Evolutionary conservation across 2,797 vertebrate species (phyloP).

Genomic region (Gadopsis marmoratus): DNA sequence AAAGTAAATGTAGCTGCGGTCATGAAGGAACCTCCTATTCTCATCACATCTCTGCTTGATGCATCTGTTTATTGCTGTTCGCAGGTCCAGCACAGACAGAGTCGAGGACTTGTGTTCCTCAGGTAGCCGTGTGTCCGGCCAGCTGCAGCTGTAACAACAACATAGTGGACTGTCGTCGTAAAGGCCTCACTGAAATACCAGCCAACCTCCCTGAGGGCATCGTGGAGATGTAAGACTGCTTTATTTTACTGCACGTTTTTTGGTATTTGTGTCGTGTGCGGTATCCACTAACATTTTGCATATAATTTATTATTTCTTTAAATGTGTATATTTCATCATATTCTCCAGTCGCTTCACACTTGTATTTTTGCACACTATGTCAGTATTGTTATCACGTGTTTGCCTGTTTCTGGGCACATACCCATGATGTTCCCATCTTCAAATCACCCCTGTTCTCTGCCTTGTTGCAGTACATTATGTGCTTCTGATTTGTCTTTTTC

Average conservation of each 20-base stretch:
- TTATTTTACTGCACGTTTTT: background rate
- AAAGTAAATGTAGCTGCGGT: conserved; percentile 21
- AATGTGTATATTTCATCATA: background rate
- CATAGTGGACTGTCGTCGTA: conserved; percentile 96
- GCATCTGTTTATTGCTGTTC: background rate
- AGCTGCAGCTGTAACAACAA: conserved; percentile 97
- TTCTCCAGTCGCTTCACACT: background rate
- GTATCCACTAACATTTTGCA: background rate
- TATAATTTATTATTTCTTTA: background rate
- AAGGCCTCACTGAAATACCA: conserved; percentile 93
- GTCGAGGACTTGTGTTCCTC: conserved; percentile 90
- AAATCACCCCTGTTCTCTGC: background rate
- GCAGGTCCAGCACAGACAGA: conserved; percentile 89
- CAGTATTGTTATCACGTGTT: background rate
- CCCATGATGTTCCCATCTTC: background rate
- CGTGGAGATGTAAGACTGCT: conserved; percentile 92
- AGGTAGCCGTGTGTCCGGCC: conserved; percentile 91
- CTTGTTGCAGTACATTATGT: background rate
- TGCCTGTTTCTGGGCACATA: background rate
- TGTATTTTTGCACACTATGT: background rate
- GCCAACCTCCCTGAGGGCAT: conserved; percentile 95
- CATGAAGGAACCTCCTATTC: background rate
- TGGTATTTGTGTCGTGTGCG: background rate
- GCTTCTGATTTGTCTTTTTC: background rate
- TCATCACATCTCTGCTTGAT: background rate